Conservation (phyloP, 2,888 invertebrate species). For the Aphidoletes aphidimyza region DNA sequence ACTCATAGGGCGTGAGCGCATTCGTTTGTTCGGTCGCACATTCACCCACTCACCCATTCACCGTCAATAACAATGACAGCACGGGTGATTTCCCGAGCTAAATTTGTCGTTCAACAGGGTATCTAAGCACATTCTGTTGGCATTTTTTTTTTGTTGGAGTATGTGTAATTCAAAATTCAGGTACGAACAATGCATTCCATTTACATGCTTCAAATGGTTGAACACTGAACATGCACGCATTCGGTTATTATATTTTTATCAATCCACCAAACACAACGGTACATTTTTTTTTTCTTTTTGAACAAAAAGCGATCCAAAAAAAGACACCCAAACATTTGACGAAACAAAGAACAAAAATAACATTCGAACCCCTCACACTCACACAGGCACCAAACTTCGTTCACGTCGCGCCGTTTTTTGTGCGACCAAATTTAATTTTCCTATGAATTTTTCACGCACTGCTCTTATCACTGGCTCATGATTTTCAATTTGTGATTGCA, state of each 20-base stretch:
- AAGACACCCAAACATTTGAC: too few relatives aligned
- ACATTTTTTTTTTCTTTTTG: background rate
- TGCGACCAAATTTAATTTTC: constrained; percentile 43
- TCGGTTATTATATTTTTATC: constrained; percentile 10
- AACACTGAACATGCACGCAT: constrained; percentile 30
- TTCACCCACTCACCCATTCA: too few relatives aligned
- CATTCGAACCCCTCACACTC: too few relatives aligned
- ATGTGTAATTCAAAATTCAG: constrained; percentile 25
- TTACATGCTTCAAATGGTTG: constrained; percentile 12
- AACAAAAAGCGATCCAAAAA: background rate
- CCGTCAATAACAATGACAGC: background rate
- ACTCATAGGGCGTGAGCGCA: background rate
- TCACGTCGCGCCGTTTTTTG: constrained; percentile 26
- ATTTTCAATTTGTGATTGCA: constrained; percentile 35
- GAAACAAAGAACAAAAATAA: background rate
- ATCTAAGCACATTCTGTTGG: background rate
- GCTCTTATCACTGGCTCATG: constrained; percentile 45
- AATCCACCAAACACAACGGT: constrained; percentile 12
- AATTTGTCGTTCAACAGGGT: background rate
- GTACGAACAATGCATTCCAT: constrained; percentile 34
- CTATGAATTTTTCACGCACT: constrained; percentile 29
- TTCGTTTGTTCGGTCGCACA: too few relatives aligned
- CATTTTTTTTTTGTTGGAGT: too few relatives aligned
- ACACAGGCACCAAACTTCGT: constrained; percentile 3
- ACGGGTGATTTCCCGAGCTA: background rate